A percentile compares a stretch with the other conserved stretches of the same genome.
These are phyloP conservation scores for Pasiphila rectangulata DNA, from an alignment of 2,888 invertebrate genomes.

Conservation along the genomic window DNA sequence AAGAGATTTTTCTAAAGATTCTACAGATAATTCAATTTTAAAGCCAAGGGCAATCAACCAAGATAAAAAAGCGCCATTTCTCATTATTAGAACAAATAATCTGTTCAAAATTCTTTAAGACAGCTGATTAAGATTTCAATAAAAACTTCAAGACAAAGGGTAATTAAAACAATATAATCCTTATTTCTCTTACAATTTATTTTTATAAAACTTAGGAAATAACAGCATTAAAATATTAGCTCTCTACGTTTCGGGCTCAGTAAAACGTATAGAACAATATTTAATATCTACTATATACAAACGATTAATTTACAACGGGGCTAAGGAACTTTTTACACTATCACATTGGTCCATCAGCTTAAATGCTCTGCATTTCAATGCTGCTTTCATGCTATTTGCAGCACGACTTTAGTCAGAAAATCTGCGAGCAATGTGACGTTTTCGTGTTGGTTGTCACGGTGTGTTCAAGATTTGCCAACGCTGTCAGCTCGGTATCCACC, in stretches of 20 bases:
- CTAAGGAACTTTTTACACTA: constrained; percentile 66
- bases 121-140: not conserved
- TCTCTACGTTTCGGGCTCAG: constrained; percentile 74
- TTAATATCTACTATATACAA: constrained; percentile 37
- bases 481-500: constrained; percentile 72
- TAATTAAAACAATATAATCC: not conserved
- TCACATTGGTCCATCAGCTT: constrained; percentile 46
- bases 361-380: constrained; percentile 67
- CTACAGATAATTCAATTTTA: too few relatives aligned
- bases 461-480: constrained; percentile 69
- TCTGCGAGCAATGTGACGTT: constrained; percentile 78
- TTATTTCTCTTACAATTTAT: constrained; percentile 36
- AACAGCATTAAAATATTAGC: constrained; percentile 43
- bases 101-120: not conserved
- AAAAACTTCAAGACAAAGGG: not conserved
- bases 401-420: constrained; percentile 78
- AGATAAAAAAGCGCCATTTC: not conserved
- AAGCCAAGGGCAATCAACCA: too few relatives aligned
- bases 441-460: constrained; percentile 71
- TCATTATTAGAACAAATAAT: not conserved
- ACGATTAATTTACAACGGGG: constrained; percentile 26
- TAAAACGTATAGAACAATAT: constrained; percentile 67
- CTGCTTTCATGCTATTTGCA: constrained; percentile 71
- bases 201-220: constrained; percentile 45
- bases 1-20: too few relatives aligned